Percentiles rank a stretch among this genome's conserved stretches.
Evolutionary conservation across 2,888 invertebrate genomes (phyloP).

Genomic region (Chironomus riparius): DNA sequence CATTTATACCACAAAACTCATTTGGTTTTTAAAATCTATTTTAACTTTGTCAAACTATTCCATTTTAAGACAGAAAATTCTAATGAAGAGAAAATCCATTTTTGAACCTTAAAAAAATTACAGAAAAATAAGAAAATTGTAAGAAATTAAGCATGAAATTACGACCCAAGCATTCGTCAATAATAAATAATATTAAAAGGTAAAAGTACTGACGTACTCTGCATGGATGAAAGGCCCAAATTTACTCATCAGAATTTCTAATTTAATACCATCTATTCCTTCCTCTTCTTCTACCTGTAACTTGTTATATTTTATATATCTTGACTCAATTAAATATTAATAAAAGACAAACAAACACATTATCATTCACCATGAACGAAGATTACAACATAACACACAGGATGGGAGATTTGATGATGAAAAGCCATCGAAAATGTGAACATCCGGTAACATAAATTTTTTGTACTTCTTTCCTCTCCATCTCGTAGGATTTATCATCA

Average conservation of each 20-base stretch:
- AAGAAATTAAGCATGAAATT: no score
- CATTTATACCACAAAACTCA: no score
- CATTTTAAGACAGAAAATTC: no score
- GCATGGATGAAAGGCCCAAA: neutral
- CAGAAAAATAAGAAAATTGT: no score
- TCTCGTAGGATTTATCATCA: neutral
- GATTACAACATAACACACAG: neutral
- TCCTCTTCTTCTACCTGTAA: neutral
- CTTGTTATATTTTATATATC: neutral
- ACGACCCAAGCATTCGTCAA: no score
- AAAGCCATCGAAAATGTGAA: neutral
- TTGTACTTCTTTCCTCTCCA: neutral
- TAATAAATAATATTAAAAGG: no score
- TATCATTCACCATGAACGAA: neutral
- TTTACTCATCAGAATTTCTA: neutral
- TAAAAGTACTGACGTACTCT: no score
- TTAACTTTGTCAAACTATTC: no score
- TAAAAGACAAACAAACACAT: neutral
- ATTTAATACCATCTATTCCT: neutral
- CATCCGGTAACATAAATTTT: neutral
- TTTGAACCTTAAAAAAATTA: no score
- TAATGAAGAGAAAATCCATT: no score
- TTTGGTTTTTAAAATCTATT: no score
- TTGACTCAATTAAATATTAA: neutral
- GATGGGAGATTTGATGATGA: neutral